Evolutionary conservation across 2,888 invertebrate genomes (phyloP).

Genomic region (Nomada goodeniana): DNA sequence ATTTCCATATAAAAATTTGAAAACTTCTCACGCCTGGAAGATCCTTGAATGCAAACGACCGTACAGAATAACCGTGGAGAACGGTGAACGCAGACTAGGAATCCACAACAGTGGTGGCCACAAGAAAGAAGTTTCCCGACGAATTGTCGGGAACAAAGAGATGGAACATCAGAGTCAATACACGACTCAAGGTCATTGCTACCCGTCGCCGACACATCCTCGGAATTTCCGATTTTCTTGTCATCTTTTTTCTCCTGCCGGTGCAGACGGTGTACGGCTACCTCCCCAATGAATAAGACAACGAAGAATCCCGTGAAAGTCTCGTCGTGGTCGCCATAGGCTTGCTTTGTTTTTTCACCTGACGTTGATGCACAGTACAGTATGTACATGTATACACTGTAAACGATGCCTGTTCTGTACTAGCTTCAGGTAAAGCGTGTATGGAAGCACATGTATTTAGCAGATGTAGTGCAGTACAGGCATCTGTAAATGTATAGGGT

Average conservation of each 20-base stretch:
- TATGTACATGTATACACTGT: too few species aligned
- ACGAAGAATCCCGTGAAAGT: conserved; percentile 42
- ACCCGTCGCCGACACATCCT: conserved; percentile 61
- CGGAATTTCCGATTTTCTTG: conserved; percentile 64
- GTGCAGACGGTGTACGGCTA: conserved; percentile 29
- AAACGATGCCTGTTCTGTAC: conserved; percentile 1
- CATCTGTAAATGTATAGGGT: neutral
- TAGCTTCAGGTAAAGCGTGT: conserved; percentile 4
- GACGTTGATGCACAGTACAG: neutral
- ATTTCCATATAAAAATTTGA: neutral
- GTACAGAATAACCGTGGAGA: conserved; percentile 24
- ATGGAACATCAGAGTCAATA: conserved; percentile 70
- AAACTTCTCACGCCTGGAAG: conserved; percentile 25
- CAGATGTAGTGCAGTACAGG: conserved; percentile 12
- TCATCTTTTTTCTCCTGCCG: conserved; percentile 23
- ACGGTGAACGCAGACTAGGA: conserved; percentile 40
- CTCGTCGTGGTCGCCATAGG: conserved; percentile 6
- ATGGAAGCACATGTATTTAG: conserved; percentile 20
- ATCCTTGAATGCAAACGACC: conserved; percentile 29
- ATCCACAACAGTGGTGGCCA: conserved; percentile 18
- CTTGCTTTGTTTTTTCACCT: conserved; percentile 40
- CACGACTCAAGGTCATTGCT: conserved; percentile 72
- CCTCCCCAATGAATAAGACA: conserved; percentile 45
- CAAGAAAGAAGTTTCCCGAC: conserved; percentile 65
- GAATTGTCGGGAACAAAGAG: conserved; percentile 68